Conservation (phyloP, 2,797 vertebrate genomes). For the Lepus oiostolus region DNA sequence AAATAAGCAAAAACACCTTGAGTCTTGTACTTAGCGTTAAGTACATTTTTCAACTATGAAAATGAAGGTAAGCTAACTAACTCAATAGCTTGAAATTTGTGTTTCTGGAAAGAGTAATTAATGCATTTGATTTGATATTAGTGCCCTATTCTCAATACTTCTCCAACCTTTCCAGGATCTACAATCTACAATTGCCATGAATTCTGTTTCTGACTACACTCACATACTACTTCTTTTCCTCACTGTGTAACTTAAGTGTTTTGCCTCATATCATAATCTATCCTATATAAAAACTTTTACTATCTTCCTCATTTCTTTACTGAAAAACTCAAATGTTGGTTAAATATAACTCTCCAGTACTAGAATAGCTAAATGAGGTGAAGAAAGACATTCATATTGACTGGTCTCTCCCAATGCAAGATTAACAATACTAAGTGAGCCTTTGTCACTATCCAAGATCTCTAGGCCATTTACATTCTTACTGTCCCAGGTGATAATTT, state of each 20-base stretch:
- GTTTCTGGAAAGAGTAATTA: slow-evolving; percentile 17
- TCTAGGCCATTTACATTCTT: neutral
- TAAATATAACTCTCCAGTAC: neutral
- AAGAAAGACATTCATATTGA: neutral
- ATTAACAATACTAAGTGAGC: neutral
- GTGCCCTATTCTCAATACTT: neutral
- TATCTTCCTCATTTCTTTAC: neutral
- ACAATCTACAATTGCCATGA: neutral
- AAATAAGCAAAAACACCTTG: neutral
- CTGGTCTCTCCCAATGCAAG: neutral
- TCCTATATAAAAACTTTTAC: neutral
- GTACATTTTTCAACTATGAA: neutral
- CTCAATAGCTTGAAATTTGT: slow-evolving; percentile 30
- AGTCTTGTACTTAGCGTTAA: neutral
- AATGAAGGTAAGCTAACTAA: slow-evolving; percentile 7
- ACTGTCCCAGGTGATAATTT: neutral
- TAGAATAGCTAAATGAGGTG: neutral
- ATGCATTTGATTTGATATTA: neutral
- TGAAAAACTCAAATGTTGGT: slow-evolving; percentile 6
- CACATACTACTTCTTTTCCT: neutral
- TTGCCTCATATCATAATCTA: neutral
- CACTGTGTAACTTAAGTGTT: neutral
- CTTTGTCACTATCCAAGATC: neutral
- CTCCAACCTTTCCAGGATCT: neutral
- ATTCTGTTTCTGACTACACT: neutral